phyloP scores from a whole-genome alignment of 2,113 vertebrate species.

The Stictonetta naevosa region DNA sequence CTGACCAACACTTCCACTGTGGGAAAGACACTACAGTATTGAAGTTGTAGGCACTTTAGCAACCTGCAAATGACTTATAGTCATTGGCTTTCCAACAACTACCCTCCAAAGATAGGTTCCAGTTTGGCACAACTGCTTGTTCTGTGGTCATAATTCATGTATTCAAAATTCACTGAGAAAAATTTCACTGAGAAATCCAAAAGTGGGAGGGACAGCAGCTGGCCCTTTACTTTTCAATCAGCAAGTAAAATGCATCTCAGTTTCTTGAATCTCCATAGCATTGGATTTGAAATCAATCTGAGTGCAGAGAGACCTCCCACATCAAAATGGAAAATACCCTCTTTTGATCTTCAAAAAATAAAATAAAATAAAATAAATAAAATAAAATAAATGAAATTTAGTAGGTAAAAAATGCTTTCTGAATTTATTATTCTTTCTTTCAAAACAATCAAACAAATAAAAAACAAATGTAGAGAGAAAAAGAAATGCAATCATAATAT shows the following conservation, averaged over 20 bases:
- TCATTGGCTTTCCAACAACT: neutral
- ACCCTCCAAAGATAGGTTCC: neutral
- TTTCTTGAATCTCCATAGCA: neutral
- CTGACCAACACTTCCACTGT: neutral
- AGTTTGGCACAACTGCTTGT: neutral
- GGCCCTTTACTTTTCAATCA: neutral
- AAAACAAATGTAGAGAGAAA: neutral
- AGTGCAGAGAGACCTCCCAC: neutral
- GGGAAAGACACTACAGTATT: neutral
- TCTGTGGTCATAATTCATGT: accelerated
- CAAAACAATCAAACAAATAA: neutral
- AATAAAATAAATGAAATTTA: neutral
- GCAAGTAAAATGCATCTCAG: neutral
- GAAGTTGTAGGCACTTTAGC: neutral
- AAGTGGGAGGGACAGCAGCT: neutral
- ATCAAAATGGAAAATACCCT: neutral
- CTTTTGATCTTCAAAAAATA: neutral
- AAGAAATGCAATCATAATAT: neutral
- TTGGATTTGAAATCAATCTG: neutral
- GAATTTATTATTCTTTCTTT: neutral
- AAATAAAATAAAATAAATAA: too few relatives aligned
- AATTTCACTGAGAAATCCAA: neutral
- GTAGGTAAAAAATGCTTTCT: neutral
- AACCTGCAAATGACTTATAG: neutral
- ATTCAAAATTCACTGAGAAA: neutral